These are phyloP conservation scores for Bufotes viridis DNA, from an alignment of 2,797 vertebrate species.

Conservation along the genomic window DNA sequence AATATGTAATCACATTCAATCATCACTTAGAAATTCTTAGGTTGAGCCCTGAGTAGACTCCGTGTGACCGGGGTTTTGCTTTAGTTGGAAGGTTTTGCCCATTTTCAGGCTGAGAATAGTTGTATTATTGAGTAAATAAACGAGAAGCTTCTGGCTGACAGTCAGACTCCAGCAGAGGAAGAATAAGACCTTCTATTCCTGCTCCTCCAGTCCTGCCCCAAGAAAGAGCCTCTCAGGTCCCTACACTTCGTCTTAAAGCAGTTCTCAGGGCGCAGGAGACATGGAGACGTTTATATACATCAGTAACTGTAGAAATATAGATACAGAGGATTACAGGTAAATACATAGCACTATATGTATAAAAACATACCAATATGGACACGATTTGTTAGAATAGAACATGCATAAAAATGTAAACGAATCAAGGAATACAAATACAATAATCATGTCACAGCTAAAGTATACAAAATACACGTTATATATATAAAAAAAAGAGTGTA, in stretches of 20 bases:
- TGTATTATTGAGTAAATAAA: slow-evolving; percentile 37
- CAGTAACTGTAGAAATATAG: not conserved
- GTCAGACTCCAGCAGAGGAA: slow-evolving; percentile 16
- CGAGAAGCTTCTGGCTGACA: slow-evolving; percentile 29
- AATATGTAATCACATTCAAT: not conserved
- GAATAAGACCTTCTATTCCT: slow-evolving; percentile 12
- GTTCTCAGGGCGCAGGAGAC: not conserved
- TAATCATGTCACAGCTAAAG: not conserved
- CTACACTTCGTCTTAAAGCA: not conserved
- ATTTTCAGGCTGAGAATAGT: slow-evolving; percentile 21
- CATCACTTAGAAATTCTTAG: not conserved
- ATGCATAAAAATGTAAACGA: not conserved
- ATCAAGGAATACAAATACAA: not conserved
- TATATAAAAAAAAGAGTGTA: not conserved
- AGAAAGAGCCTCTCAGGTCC: not conserved
- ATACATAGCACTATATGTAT: not conserved
- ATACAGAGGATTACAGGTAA: not conserved
- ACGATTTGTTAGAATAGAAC: not conserved
- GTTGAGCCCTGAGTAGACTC: not conserved
- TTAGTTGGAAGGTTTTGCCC: slow-evolving; percentile 1
- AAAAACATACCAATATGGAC: not conserved
- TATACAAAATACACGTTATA: not conserved
- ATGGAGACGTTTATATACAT: not conserved
- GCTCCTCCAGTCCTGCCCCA: not conserved
- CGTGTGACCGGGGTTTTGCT: slow-evolving; percentile 6